Evolutionary conservation across 1,140 invertebrate species (phyloP), one percentile per base, ranked within the genome.

Genomic region (Conus ventricosus): DNA sequence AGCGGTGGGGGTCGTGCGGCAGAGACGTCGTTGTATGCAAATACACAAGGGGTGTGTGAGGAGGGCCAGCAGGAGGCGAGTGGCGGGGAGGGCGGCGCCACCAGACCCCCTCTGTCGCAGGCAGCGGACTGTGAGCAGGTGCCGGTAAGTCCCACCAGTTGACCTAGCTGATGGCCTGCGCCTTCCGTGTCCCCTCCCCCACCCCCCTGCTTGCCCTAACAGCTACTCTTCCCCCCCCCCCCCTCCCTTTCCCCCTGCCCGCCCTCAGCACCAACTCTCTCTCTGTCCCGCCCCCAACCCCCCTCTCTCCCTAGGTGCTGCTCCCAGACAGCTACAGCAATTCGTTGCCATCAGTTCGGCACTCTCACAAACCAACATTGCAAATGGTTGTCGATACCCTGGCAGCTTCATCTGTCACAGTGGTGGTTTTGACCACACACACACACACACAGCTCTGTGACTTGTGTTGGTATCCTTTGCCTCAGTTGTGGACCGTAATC

Each of bases 1-100:
- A 51, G 83, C 15, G 83, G 83, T 84, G n/a, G 63, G n/a, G 80
- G 80, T 6, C 39, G 39, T 39, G 39, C 39, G 39, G 81, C 20
- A 57, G 81, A 83, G 81, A 55, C 71, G 53, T 54, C 53, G 25
- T 57, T 87, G 90, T 91, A 91, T 90, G 91, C 92, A 89, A 92
- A 90, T 75, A 63, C 90, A 53, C 84, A 89, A 76, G 87, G 85
- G 53, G 89, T 88, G 90, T 84, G 90, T 10, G 91, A 91, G 71
- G 87, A 88, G 57, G 85, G 54, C n/a, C 67, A 71, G 67, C 67
- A 71, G 67, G 67, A 71, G 67, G 67, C 67, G 13, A 71, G 67
- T 23, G 67, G 67, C 15, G 67, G 71, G 88, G 81, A 63, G 57
- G 57, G 85, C 15, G 85, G 23, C 15, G 7, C 75, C 54, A 84